Percentiles rank a stretch among this genome's conserved stretches.
Conservation (phyloP, 2,797 vertebrate species). For the Urocyon cinereoargenteus region DNA sequence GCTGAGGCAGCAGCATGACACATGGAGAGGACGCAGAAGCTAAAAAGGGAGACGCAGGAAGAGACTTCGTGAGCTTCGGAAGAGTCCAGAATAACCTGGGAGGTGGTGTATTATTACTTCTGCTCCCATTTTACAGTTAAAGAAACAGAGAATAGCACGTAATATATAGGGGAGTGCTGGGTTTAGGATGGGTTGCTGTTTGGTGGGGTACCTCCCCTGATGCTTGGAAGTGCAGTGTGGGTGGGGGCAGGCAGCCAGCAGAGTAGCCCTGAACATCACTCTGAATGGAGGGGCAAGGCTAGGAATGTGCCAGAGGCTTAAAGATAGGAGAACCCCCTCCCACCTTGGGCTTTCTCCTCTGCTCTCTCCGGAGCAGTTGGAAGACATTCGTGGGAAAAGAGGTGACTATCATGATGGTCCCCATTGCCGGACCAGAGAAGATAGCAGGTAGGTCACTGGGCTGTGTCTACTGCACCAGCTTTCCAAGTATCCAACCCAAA, state of each 20-base stretch:
- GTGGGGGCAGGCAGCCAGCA: not conserved
- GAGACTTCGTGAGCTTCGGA: rapidly evolving
- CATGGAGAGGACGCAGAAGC: rapidly evolving
- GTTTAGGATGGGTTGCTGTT: not conserved
- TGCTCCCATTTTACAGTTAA: not conserved
- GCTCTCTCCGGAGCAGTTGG: not conserved
- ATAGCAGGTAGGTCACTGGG: not conserved
- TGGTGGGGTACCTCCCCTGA: not conserved
- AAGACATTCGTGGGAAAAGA: not conserved
- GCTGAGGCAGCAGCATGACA: rapidly evolving
- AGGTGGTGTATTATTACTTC: not conserved
- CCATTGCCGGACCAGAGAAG: rapidly evolving
- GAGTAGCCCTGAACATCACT: rapidly evolving
- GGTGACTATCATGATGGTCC: not conserved
- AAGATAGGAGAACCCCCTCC: not conserved
- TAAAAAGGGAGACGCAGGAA: not conserved
- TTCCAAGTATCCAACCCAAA: not conserved
- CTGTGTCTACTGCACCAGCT: not conserved
- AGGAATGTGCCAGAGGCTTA: not conserved
- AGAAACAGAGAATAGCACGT: not conserved
- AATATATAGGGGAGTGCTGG: too few species aligned
- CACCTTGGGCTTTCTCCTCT: not conserved
- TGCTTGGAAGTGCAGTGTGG: not conserved
- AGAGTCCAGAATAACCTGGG: not conserved
- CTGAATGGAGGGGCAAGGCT: too few species aligned